Conservation (phyloP, 2,888 invertebrate species). For the Aspidiotus rigidus region DNA sequence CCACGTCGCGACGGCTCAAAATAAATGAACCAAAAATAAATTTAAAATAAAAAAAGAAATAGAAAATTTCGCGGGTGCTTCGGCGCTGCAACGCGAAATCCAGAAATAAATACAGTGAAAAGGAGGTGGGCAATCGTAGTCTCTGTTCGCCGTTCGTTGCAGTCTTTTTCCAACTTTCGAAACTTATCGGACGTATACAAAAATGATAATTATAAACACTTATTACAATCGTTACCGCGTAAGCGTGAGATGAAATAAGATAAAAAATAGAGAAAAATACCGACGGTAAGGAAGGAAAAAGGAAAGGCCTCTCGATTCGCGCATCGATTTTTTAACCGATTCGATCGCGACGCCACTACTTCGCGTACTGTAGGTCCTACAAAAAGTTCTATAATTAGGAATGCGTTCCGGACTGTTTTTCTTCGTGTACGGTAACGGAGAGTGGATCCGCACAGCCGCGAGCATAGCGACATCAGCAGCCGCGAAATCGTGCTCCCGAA, state of each 20-base stretch:
- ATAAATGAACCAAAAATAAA: slow-evolving; percentile 28
- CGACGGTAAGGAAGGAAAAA: not conserved
- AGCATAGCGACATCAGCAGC: not conserved
- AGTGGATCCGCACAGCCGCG: slow-evolving; percentile 8
- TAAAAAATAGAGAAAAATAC: not conserved
- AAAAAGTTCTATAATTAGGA: slow-evolving; percentile 30
- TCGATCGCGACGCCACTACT: slow-evolving; percentile 29
- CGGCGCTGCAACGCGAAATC: slow-evolving; percentile 19
- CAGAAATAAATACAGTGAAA: slow-evolving; percentile 30
- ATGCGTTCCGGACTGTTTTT: slow-evolving; percentile 26
- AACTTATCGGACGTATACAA: not conserved
- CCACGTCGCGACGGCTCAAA: slow-evolving; percentile 18
- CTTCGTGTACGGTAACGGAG: slow-evolving; percentile 1
- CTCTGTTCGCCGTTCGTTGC: not conserved
- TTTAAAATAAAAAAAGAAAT: not conserved
- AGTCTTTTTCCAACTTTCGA: too few species aligned
- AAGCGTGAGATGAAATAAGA: not conserved
- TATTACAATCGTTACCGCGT: not conserved
- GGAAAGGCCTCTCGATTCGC: not conserved
- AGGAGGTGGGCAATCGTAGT: slow-evolving; percentile 6
- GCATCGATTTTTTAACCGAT: slow-evolving; percentile 13
- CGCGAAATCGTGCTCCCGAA: slow-evolving; percentile 22
- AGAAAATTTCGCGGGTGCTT: slow-evolving; percentile 9
- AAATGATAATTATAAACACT: not conserved
- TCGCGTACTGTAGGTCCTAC: slow-evolving; percentile 23